Evolutionary conservation across 2,113 vertebrate genomes (phyloP).

Genomic region (Dolichotis patagonum): DNA sequence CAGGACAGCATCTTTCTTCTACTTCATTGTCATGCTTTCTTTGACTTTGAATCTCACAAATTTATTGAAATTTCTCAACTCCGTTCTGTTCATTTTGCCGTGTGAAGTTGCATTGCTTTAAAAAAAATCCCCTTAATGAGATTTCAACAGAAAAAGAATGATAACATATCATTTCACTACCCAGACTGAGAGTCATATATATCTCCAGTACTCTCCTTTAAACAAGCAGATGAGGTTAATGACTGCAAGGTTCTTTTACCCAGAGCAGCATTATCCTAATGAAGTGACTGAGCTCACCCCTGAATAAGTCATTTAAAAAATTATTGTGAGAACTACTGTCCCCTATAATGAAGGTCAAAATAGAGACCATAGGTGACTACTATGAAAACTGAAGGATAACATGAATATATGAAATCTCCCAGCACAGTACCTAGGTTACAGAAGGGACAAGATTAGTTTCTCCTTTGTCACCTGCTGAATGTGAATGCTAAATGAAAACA

Average conservation of each 20-base stretch:
- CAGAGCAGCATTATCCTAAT: not conserved
- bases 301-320: conserved; percentile 17
- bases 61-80: not conserved
- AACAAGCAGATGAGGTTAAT: not conserved
- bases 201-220: not conserved
- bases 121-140: not conserved
- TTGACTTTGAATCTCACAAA: not conserved
- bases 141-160: not conserved
- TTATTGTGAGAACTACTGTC: not conserved
- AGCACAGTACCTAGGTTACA: not conserved
- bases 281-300: not conserved
- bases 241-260: not conserved
- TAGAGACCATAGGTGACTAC: not conserved
- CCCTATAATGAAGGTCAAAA: not conserved
- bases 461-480: not conserved
- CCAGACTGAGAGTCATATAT: not conserved
- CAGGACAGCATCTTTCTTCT: not conserved
- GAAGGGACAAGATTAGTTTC: not conserved
- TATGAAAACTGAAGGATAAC: not conserved
- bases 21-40: not conserved
- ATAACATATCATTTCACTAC: not conserved
- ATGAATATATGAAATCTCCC: not conserved
- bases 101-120: not conserved
- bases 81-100: not conserved
- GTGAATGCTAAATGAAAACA: not conserved